Evolutionary conservation across 1,140 invertebrate species (phyloP), one percentile per base, ranked within the genome.

Genomic region (Planococcus citri): DNA sequence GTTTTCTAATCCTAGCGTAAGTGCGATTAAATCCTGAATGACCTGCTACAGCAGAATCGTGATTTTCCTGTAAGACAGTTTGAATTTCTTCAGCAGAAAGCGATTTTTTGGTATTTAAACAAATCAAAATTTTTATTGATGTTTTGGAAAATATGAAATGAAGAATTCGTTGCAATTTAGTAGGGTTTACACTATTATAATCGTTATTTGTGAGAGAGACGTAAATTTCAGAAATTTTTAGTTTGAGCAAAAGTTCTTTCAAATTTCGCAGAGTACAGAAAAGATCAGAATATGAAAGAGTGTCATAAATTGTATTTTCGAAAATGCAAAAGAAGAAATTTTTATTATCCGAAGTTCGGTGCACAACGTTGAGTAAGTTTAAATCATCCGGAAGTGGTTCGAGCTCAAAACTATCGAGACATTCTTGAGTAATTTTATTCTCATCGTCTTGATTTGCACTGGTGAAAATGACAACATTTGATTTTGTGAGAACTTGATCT

Each of bases 11-110:
- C 2, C 61, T n/a, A 12, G 21, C 1, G 24, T 68, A 38, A 12
- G 71, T 72, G 4, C 68, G 58, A 3, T 37, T 27, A 1, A 68
- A 24, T n/a, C 69, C 61, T 71, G 71, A 68, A 72, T 73, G 29
- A 24, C 20, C 12, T 33, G 24, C 68, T n/a, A 60, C 9, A 1
- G 57, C 24, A n/a, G 22, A 58, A 20, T 72, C 57, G 33, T 73
- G 69, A 61, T 41, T 51, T 68, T 73, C 71, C 6, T 1, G 14
- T 6, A 71, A 57, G 3, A 29, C 10, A 8, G 10, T 22, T 1
- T 21, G 14, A n/a, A 21, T 22, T 3, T 69, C 27, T 0, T 71
- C 14, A 8, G 33, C 6, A 14, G 33, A 2, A 24, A 25, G 20
- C 27, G 68, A 21, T 12, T 1, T 60, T 21, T 25, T 21, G 12